These are phyloP conservation scores for Sciurus vulgaris DNA, from an alignment of 2,797 vertebrate species.

Conservation along the genomic window DNA sequence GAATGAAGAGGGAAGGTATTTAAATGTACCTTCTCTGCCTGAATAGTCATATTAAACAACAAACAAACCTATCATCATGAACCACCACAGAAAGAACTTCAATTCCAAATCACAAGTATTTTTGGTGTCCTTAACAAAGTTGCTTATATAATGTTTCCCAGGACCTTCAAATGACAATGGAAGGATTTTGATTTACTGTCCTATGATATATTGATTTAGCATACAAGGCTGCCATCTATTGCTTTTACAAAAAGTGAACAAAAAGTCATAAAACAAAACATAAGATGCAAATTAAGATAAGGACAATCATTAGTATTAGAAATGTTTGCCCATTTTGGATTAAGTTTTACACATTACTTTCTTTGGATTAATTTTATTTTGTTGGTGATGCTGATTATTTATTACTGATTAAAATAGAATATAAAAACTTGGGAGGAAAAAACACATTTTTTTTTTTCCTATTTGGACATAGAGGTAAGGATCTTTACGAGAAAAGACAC, in stretches of 20 bases:
- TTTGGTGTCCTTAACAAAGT: not conserved
- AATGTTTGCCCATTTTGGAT: not conserved
- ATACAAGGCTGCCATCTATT: not conserved
- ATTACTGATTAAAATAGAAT: not conserved
- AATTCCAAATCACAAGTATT: not conserved
- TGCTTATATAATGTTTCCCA: not conserved
- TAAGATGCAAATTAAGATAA: not conserved
- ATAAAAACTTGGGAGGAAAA: slow-evolving; percentile 21
- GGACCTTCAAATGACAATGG: not conserved
- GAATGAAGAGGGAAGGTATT: not conserved
- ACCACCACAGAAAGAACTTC: not conserved
- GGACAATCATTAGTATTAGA: not conserved
- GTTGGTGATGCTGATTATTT: not conserved
- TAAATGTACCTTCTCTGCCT: not conserved
- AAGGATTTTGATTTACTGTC: not conserved
- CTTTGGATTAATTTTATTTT: slow-evolving; percentile 33
- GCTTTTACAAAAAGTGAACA: slow-evolving; percentile 48
- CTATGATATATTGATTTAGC: not conserved
- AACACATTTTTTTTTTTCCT: not conserved
- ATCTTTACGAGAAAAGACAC: slow-evolving; percentile 52
- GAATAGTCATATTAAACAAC: not conserved
- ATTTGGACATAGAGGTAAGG: slow-evolving; percentile 35
- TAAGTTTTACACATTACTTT: not conserved
- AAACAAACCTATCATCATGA: not conserved
- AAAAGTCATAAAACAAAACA: not conserved